These are phyloP conservation scores for Gari tellinella DNA, from an alignment of 2,888 invertebrate species.

Conservation along the genomic window DNA sequence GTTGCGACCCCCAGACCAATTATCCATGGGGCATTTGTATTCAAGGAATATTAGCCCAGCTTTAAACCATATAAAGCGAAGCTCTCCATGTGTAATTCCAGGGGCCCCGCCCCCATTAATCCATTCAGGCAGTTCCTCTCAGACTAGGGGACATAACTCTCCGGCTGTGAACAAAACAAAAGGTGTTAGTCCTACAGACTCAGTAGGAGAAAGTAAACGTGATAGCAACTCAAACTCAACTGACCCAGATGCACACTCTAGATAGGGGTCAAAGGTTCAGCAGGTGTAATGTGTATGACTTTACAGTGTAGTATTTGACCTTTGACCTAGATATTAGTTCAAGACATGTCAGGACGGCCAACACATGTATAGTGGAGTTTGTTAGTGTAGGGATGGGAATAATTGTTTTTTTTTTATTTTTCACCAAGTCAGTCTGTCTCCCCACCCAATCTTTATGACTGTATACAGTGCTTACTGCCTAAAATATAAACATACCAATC, in stretches of 20 bases:
- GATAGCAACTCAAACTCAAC: conserved; percentile 73
- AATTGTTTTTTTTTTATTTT: too few species aligned
- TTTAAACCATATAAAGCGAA: conserved; percentile 70
- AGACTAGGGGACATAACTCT: conserved; percentile 71
- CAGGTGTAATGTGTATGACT: neutral
- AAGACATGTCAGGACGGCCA: too few species aligned
- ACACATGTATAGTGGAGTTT: too few species aligned
- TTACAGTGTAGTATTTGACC: too few species aligned
- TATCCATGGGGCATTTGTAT: conserved; percentile 61
- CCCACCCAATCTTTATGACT: too few species aligned
- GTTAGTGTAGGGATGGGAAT: too few species aligned
- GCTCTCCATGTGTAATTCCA: conserved; percentile 73
- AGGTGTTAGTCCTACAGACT: conserved; percentile 74
- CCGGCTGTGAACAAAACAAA: conserved; percentile 74
- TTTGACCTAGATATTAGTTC: too few species aligned
- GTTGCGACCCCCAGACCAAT: conserved; percentile 61
- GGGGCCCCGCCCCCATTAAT: conserved; percentile 79
- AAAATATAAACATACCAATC: too few species aligned
- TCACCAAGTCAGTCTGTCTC: too few species aligned
- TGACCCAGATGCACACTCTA: conserved; percentile 77
- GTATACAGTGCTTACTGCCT: too few species aligned
- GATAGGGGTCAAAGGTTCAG: conserved; percentile 50
- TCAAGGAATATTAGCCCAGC: conserved; percentile 74
- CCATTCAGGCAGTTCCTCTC: conserved; percentile 72
- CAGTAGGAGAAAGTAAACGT: conserved; percentile 73